Evolutionary conservation across 2,113 vertebrate genomes (phyloP), one percentile per base, ranked within the genome.

Genomic region (Engraulis encrasicolus): DNA sequence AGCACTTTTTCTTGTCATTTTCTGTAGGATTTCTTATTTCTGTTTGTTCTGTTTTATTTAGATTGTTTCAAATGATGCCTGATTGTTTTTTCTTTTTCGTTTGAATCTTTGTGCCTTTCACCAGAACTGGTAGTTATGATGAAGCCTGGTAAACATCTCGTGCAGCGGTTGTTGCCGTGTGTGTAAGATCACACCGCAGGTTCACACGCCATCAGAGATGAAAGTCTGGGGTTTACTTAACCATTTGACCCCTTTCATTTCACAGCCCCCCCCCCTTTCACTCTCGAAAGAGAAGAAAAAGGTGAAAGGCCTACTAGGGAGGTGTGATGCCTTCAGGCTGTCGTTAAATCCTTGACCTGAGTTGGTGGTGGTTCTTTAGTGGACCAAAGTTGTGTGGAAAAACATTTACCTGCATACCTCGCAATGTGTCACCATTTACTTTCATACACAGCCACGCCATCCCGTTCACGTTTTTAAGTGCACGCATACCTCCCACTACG

Each of bases 21-120:
- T 86, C 86, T 40, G 31, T 74, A 17, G 66, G 12, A 74, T 82
- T 84, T 88, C 88, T 90, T n/a, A n/a, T 90, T 89, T 92, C 85
- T 93, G 89, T 91, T 88, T 82, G 83, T 89, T 81, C 87, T 79
- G 91, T 92, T 89, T 83, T 37, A 17, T 77, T 36, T 52, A 91
- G 91, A 14, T 74, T 74, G 66, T 74, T 74, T 74, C 27, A 74
- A 74, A 34, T 74, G 66, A 74, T 74, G 66, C 66, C 66, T 31
- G 66, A 4, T 27, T 27, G 7, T 61, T 61, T 89, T 91, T 92
- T 92, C 94, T 94, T 93, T 94, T 94, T 91, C 92, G 92, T 93
- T 94, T 86, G 89, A 93, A 93, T 92, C 91, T 90, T 94, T 93
- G 94, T 95, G 94, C 95, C 94, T 95, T 95, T 94, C 92, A 90